phyloP scores from a whole-genome alignment of 2,888 invertebrate species.

The Junonia oenone region DNA sequence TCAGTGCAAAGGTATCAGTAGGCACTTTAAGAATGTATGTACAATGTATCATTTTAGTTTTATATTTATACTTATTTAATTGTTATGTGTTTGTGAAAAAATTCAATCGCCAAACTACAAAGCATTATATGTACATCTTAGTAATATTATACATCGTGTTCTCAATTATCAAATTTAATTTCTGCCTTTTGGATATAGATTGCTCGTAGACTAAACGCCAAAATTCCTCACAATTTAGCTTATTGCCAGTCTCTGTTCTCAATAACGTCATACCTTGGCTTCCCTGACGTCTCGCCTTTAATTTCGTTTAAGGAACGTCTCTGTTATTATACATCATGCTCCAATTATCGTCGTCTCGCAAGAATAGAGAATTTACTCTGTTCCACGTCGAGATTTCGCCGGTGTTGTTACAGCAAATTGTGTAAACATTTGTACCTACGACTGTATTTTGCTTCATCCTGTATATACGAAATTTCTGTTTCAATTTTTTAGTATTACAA shows the following conservation, averaged over 20 bases:
- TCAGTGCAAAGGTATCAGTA: too few species aligned
- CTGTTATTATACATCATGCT: conserved; percentile 51
- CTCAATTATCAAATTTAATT: too few species aligned
- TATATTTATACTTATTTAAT: too few species aligned
- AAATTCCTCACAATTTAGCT: too few species aligned
- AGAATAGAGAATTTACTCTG: conserved; percentile 37
- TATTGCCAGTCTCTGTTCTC: neutral
- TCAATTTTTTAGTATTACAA: conserved; percentile 2
- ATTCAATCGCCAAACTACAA: too few species aligned
- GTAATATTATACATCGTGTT: too few species aligned
- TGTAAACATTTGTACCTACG: conserved; percentile 27
- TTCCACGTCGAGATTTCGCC: conserved; percentile 27
- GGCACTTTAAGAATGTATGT: too few species aligned
- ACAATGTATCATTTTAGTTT: too few species aligned
- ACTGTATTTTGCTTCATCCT: conserved; percentile 18
- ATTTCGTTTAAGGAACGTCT: conserved; percentile 49
- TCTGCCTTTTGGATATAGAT: too few species aligned
- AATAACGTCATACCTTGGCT: conserved; percentile 30
- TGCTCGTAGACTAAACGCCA: too few species aligned
- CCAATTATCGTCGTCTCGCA: conserved; percentile 51
- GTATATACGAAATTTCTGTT: conserved; percentile 9
- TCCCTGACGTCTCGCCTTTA: conserved; percentile 49
- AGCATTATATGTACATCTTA: too few species aligned
- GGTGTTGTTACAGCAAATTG: conserved; percentile 28
- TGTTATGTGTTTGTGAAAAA: too few species aligned